Conservation (phyloP, 2,888 invertebrate genomes). For the Nipponacmea schrenckii region DNA sequence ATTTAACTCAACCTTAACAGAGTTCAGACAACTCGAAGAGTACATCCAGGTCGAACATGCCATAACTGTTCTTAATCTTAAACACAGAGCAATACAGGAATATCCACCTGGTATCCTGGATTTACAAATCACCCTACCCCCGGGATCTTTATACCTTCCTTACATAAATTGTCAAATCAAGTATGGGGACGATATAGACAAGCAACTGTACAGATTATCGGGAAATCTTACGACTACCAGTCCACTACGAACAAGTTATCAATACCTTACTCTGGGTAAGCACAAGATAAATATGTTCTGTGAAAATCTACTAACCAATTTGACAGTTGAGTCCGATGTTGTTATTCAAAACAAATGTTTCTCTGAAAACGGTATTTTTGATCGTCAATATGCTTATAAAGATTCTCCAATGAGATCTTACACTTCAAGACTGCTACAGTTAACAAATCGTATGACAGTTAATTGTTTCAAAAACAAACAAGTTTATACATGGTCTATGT, state of each 20-base stretch:
- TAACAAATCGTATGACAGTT: constrained; percentile 6
- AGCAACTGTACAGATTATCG: not conserved
- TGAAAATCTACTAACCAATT: constrained; percentile 6
- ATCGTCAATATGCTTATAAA: constrained; percentile 13
- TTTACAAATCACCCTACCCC: too few species aligned
- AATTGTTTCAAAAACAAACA: constrained; percentile 9
- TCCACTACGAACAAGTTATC: not conserved
- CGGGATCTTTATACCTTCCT: not conserved
- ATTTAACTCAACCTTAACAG: too few species aligned
- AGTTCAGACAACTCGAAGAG: too few species aligned
- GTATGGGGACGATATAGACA: constrained; percentile 17
- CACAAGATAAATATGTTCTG: constrained; percentile 13
- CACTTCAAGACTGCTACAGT: not conserved
- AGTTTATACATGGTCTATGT: constrained; percentile 9
- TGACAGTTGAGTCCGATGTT: not conserved
- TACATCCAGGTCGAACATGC: too few species aligned
- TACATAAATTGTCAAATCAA: constrained; percentile 6
- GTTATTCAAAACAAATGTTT: constrained; percentile 10
- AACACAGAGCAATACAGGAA: too few species aligned
- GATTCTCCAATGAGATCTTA: constrained; percentile 11
- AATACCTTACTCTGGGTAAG: constrained; percentile 13
- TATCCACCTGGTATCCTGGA: too few species aligned
- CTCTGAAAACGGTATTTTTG: constrained; percentile 14
- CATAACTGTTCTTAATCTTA: too few species aligned
- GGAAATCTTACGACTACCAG: not conserved